Evolutionary conservation across 1,140 invertebrate species (phyloP).

Genomic region (Zophobas atratus): DNA sequence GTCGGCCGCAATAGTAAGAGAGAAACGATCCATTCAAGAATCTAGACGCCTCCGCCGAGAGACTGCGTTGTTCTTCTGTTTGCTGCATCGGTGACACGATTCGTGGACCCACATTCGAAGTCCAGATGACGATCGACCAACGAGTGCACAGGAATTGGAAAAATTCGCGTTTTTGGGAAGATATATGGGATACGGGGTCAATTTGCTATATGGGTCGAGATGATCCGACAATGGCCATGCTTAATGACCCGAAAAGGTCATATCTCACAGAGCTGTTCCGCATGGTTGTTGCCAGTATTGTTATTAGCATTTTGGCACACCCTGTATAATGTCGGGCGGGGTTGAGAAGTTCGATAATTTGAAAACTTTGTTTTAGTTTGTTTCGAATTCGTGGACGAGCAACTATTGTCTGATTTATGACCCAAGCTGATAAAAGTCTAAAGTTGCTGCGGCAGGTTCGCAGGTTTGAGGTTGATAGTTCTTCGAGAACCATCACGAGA

Average conservation of each 20-base stretch:
- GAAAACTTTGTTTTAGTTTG: neutral
- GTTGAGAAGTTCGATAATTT: neutral
- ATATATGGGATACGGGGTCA: neutral
- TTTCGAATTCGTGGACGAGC: neutral
- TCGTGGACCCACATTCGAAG: constrained; percentile 61
- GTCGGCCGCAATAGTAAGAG: constrained; percentile 53
- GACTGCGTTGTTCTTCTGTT: constrained; percentile 45
- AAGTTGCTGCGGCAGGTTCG: constrained; percentile 17
- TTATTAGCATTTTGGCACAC: neutral
- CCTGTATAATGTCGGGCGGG: neutral
- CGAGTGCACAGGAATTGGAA: neutral
- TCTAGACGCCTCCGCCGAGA: constrained; percentile 18
- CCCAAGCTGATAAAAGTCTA: neutral
- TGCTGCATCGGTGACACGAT: constrained; percentile 67
- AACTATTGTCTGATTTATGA: constrained; percentile 1
- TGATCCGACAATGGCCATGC: neutral
- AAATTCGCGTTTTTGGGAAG: constrained; percentile 8
- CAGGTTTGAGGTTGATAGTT: constrained; percentile 32
- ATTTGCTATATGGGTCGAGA: constrained; percentile 2
- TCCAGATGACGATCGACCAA: neutral
- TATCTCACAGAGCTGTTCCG: neutral
- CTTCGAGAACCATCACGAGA: constrained; percentile 32
- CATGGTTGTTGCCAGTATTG: neutral
- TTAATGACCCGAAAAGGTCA: constrained; percentile 27
- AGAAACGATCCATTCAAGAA: constrained; percentile 31